Evolutionary conservation across 2,888 invertebrate species (phyloP).

Genomic region (Ennomos fuscantarius): DNA sequence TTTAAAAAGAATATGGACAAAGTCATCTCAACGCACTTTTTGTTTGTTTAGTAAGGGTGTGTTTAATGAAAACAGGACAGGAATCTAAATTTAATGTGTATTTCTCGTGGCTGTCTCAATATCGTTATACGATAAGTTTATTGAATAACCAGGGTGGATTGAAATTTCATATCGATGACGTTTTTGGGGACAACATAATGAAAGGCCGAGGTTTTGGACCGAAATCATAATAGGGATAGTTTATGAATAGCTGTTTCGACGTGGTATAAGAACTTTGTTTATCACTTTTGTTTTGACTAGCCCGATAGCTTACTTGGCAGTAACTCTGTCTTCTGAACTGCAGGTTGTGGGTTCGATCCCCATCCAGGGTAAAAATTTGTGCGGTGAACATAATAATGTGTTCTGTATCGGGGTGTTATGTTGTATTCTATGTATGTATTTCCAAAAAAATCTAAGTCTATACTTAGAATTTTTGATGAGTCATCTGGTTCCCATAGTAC

Average conservation of each 20-base stretch:
- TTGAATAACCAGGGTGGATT: slow-evolving; percentile 49
- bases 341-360: no score
- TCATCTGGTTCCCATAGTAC: no score
- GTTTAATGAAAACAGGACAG: slow-evolving; percentile 68
- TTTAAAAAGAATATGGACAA: no score
- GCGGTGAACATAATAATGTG: no score
- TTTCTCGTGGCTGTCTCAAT: slow-evolving; percentile 56
- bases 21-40: slow-evolving; percentile 45
- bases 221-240: slow-evolving; percentile 21
- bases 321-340: no score
- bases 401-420: no score
- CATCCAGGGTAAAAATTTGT: no score
- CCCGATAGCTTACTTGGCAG: no score
- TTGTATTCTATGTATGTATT: no score
- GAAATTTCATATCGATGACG: slow-evolving; percentile 48
- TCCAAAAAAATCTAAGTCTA: no score
- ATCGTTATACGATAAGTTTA: slow-evolving; percentile 62
- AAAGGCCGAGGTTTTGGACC: slow-evolving; percentile 23
- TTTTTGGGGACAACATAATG: slow-evolving; percentile 44
- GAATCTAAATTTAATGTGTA: slow-evolving; percentile 68
- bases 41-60: slow-evolving; percentile 56
- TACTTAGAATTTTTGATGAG: no score
- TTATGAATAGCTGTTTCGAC: slow-evolving; percentile 9
- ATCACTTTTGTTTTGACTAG: no score
- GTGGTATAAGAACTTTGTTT: not conserved